A percentile compares a stretch with the other conserved stretches of the same genome.
These are phyloP conservation scores for Rhinoptilus africanus DNA, from an alignment of 2,113 vertebrate species.

Conservation along the genomic window DNA sequence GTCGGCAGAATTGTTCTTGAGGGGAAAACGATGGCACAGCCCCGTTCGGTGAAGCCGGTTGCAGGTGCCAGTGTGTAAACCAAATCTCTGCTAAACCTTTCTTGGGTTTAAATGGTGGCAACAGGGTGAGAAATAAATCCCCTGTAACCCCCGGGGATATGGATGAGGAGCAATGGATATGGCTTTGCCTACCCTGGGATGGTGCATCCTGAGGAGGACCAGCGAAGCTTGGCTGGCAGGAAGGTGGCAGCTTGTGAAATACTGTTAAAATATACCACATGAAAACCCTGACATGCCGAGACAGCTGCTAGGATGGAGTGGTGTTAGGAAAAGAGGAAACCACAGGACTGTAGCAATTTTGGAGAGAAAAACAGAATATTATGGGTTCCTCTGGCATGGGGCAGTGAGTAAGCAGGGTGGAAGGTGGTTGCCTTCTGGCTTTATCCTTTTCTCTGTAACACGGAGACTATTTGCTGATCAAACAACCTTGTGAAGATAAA, in stretches of 20 bases:
- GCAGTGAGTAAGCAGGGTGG: background rate
- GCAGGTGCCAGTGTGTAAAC: rapidly evolving
- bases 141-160: background rate
- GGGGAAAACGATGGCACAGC: rapidly evolving
- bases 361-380: background rate
- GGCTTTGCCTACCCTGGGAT: background rate
- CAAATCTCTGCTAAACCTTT: background rate
- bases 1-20: background rate
- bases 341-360: background rate
- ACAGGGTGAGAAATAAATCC: background rate
- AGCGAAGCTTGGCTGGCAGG: background rate
- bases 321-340: background rate
- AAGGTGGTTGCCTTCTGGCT: background rate
- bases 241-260: background rate
- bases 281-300: background rate
- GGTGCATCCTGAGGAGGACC: background rate
- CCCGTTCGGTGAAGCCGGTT: rapidly evolving
- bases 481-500: background rate
- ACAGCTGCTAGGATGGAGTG: background rate
- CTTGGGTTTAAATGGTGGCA: background rate
- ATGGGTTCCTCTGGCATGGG: background rate
- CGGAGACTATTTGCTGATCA: background rate
- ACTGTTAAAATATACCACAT: background rate
- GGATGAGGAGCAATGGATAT: rapidly evolving
- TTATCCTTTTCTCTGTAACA: rapidly evolving